A percentile compares a stretch with the other conserved stretches of the same genome.
Evolutionary conservation across 2,797 vertebrate genomes (phyloP).

Genomic region (Neoniphon sammara): DNA sequence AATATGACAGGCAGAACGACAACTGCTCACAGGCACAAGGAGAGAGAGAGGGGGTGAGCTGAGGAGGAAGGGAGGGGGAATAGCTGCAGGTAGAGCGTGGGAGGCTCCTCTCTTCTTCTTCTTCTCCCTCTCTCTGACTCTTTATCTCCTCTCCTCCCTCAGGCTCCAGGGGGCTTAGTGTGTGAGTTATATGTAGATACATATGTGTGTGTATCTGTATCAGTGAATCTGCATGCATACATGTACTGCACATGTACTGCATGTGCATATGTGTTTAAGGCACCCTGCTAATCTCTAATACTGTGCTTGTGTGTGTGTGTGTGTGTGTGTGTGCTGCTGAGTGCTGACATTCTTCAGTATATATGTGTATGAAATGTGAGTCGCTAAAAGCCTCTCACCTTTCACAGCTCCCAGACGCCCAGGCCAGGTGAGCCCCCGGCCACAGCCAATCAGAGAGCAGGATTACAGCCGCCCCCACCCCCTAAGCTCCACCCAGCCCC

Average conservation of each 20-base stretch:
- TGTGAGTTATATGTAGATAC: slow-evolving; percentile 8
- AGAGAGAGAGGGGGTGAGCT: neutral
- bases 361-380: slow-evolving; percentile 41
- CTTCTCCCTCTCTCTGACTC: slow-evolving; percentile 17
- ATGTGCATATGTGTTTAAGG: slow-evolving; percentile 13
- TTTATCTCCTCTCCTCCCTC: slow-evolving; percentile 12
- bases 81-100: slow-evolving; percentile 59
- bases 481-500: slow-evolving; percentile 6
- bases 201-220: neutral
- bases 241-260: neutral
- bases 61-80: neutral
- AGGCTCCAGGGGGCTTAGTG: neutral
- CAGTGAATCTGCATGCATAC: neutral
- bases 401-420: slow-evolving; percentile 44
- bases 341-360: slow-evolving; percentile 2
- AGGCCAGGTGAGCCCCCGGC: slow-evolving; percentile 29
- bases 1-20: slow-evolving; percentile 46
- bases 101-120: slow-evolving; percentile 43
- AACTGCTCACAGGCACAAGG: slow-evolving; percentile 52
- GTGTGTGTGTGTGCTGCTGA: slow-evolving; percentile 9
- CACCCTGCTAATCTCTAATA: slow-evolving; percentile 22
- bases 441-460: slow-evolving; percentile 41
- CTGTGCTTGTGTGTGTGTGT: slow-evolving; percentile 23
- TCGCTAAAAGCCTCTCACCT: slow-evolving; percentile 57
- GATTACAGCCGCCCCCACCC: slow-evolving; percentile 9